Evolutionary conservation across 2,888 invertebrate species (phyloP), one percentile per base, ranked within the genome.

Genomic region (Phrixothrix hirtus): DNA sequence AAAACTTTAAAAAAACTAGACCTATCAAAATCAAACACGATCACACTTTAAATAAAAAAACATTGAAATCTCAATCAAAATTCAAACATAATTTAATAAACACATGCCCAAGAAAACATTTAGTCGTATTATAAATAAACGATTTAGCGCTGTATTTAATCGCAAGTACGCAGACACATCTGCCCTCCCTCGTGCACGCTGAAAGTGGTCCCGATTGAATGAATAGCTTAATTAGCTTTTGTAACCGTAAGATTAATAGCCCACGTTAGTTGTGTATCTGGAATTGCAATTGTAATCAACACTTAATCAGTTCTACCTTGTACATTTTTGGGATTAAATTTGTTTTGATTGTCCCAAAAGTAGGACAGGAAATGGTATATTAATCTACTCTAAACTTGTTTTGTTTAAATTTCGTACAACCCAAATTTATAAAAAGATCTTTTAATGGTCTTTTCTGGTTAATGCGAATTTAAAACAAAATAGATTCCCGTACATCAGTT

Each of bases 211-310:
- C 65, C 63, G 62, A 65, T 64, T 65, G 65, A 70, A 68, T 68
- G 70, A 70, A 69, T 68, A 66, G 70, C 71, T 72, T 70, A 72
- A 72, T 72, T 71, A 71, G 69, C 69, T 70, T 70, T 69, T 63
- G 67, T 66, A 68, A 65, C 59, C 59, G 52, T 44, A 60, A 69
- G 70, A 70, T 70, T 70, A 70, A 71, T 69, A 69, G 67, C 62
- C 66, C 71, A 70, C 68, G 70, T 71, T 68, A 68, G 70, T 64
- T 64, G 63, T 29, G 36, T 37, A 43, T 31, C 43, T 43, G 51
- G 64, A 49, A 58, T 61, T 62, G 62, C 66, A 67, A 67, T 67
- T 66, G 64, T 64, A 65, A 64, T 7, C 7, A 21, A 21, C 7
- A 21, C 7, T 5, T 3, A 21, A n/a, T n/a, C n/a, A n/a, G n/a